Conservation (phyloP, 2,113 vertebrate genomes). For the Stigmatopora nigra region DNA sequence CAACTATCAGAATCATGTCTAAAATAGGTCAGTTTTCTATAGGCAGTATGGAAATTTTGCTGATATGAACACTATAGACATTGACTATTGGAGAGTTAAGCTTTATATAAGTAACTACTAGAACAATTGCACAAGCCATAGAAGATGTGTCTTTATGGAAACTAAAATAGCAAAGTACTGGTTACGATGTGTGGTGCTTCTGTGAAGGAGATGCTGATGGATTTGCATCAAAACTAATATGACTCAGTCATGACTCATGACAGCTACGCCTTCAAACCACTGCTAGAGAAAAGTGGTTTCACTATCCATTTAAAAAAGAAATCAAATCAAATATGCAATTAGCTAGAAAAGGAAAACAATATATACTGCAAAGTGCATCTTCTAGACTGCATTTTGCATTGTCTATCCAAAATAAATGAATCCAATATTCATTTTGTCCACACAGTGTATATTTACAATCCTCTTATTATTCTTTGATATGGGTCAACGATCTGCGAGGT, state of each 20-base stretch:
- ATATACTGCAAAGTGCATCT: not conserved
- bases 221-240: slow-evolving; percentile 14
- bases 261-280: not conserved
- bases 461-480: not conserved
- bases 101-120: not conserved
- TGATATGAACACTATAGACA: not conserved
- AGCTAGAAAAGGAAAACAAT: not conserved
- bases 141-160: not conserved
- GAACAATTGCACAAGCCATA: not conserved
- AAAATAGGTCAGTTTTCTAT: not conserved
- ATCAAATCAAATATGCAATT: not conserved
- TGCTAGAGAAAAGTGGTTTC: not conserved
- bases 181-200: not conserved
- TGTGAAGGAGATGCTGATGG: slow-evolving; percentile 9
- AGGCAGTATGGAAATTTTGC: not conserved
- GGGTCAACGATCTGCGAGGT: slow-evolving; percentile 1
- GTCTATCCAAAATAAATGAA: not conserved
- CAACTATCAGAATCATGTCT: not conserved
- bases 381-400: not conserved
- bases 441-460: not conserved
- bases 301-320: not conserved
- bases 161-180: not conserved
- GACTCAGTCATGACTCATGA: slow-evolving; percentile 28
- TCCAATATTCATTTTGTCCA: not conserved
- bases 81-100: not conserved